phyloP scores from a whole-genome alignment of 2,113 vertebrate genomes.

The Lagopus leucura region DNA sequence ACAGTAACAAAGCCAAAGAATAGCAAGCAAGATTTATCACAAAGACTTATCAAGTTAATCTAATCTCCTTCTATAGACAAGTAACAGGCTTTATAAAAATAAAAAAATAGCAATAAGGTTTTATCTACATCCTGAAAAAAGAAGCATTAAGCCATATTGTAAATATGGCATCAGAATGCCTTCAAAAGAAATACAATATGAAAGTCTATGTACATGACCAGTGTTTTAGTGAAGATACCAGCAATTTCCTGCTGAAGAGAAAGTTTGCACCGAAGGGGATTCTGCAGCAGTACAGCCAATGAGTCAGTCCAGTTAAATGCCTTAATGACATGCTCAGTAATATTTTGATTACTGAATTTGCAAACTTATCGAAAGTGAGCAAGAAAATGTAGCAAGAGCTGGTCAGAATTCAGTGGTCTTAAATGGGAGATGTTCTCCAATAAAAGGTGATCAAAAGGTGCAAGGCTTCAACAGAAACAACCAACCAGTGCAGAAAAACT shows the following conservation, averaged over 20 bases:
- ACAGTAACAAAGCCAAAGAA: not conserved
- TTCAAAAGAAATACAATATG: not conserved
- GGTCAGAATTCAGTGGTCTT: not conserved
- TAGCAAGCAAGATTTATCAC: not conserved
- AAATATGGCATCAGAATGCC: not conserved
- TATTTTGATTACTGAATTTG: not conserved
- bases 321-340: not conserved
- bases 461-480: not conserved
- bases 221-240: not conserved
- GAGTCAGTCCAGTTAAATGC: not conserved
- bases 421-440: not conserved
- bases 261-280: not conserved
- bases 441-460: not conserved
- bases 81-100: not conserved
- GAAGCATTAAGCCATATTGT: not conserved
- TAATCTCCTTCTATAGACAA: slow-evolving; percentile 7
- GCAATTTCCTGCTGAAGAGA: not conserved
- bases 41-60: not conserved
- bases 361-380: not conserved
- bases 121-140: not conserved
- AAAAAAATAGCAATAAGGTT: not conserved
- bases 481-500: not conserved
- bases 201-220: fast-evolving
- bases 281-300: not conserved
- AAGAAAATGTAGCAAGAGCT: not conserved